These are phyloP conservation scores for Cydia strobilella DNA, from an alignment of 1,140 invertebrate genomes.

Conservation along the genomic window DNA sequence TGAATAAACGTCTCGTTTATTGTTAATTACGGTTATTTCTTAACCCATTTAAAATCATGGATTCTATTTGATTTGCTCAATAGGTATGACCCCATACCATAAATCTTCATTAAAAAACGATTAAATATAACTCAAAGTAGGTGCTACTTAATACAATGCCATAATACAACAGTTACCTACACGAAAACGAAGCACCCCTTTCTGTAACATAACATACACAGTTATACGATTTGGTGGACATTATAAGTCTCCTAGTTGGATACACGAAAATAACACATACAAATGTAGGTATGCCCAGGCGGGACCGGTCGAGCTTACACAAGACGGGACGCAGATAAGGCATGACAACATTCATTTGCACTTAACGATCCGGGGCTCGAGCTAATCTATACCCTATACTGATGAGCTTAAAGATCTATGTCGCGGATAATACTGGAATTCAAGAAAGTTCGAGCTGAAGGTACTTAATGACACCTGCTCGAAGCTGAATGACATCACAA, in stretches of 20 bases:
- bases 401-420: not conserved
- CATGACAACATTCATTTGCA: not conserved
- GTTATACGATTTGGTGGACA: not conserved
- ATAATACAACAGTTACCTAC: not conserved
- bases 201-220: slow-evolving; percentile 1
- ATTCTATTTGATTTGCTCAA: no score
- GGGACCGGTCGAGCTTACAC: slow-evolving; percentile 45
- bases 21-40: no score
- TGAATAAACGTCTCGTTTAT: no score
- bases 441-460: slow-evolving; percentile 36
- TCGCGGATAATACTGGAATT: not conserved
- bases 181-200: not conserved
- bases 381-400: not conserved
- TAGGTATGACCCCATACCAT: no score
- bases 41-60: no score
- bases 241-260: slow-evolving; percentile 41
- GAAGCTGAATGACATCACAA: slow-evolving; percentile 50
- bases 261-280: slow-evolving; percentile 16
- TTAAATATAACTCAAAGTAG: no score
- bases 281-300: slow-evolving; percentile 29
- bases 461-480: slow-evolving; percentile 55
- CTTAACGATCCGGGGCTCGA: not conserved
- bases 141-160: not conserved
- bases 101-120: no score
- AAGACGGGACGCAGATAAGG: slow-evolving; percentile 49